Evolutionary conservation across 2,797 vertebrate species (phyloP), one percentile per base, ranked within the genome.

Genomic region (Sebastes paucispinis): DNA sequence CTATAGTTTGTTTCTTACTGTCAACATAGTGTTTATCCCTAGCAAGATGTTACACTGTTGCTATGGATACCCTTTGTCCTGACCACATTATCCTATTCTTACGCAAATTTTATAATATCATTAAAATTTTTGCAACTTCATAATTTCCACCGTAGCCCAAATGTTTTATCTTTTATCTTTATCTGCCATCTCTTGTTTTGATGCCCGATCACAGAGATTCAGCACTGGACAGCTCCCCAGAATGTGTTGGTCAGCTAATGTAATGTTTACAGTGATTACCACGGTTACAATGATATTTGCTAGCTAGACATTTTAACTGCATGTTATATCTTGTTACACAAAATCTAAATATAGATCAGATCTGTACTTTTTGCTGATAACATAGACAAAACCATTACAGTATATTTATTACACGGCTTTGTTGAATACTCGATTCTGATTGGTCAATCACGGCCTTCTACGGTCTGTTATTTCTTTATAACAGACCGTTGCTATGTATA

Each of bases 161-260:
- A 68, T 22, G 13, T 55, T 50, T 59, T 65, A 1, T 34, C n/a
- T 36, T 76, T 70, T 0, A 69, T 16, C 31, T 60, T 52, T 8
- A 24, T 54, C n/a, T 8, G 5, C 11, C 22, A 22, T 24, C 3
- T 63, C 27, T 22, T 63, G 25, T 63, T 67, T 68, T 55, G 24
- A 62, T 69, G 22, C 11, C 32, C 9, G 0, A 63, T 16, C 5
- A 11, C 6, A 5, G 29, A 64, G 27, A 67, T 81, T 83, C 73
- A 73, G 67, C 54, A 70, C 63, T 22, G 39, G 27, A 78, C 65
- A 84, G 68, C 71, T 84, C 67, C 60, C 18, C 22, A 63, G 5
- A 50, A 16, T 9, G 18, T 25, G 52, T 32, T 31, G 47, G 14
- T 60, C 58, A 65, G 32, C 36, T 72, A 31, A 62, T 12, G 13